Base-by-base conservation (phyloP, 2,888 invertebrate species). In the Drosophila flavopinicola region DNA sequence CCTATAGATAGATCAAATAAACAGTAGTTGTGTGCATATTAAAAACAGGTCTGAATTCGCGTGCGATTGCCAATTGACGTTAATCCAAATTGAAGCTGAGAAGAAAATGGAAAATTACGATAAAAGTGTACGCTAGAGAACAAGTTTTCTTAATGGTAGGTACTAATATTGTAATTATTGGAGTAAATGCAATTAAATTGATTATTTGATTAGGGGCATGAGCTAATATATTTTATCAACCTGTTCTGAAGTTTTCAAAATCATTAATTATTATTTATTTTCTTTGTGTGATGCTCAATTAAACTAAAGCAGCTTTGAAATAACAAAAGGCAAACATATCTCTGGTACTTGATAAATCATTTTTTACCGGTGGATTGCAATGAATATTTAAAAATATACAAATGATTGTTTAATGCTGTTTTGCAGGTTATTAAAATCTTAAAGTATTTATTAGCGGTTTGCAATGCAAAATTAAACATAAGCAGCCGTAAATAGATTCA, bases 11-110 rank as follows among this genome's bases (percentile, higher is more conserved):
- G 13, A 11, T n/a, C 6, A 32, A n/a, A 30, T 30, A 27, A n/a
- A 6, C 11, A 7, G 6, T 42, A 24, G 23, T 11, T 47, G 24
- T 17, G 41, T 27, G 10, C 23, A 52, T 39, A 51, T 17, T n/a
- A 32, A 6, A 24, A 42, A 44, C 38, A 25, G 27, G 32, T 42
- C 13, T 15, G 11, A 23, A 15, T 10, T 68, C 45, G 59, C 74
- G 77, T 76, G 73, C 27, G 23, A 54, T 38, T 29, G n/a, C 9
- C 33, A 30, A 30, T 35, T 45, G 44, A 52, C 37, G 47, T 33
- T 60, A 69, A 44, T 57, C 47, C 47, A 25, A 60, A 48, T 39
- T 44, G 42, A 41, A 47, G 17, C 29, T 59, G 10, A 13, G 17
- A 6, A 11, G 6, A 17, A 35, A 37, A 35, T 41, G 30, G 23